Base-by-base conservation (phyloP, 2,797 vertebrate genomes). In the Falco berigora region DNA sequence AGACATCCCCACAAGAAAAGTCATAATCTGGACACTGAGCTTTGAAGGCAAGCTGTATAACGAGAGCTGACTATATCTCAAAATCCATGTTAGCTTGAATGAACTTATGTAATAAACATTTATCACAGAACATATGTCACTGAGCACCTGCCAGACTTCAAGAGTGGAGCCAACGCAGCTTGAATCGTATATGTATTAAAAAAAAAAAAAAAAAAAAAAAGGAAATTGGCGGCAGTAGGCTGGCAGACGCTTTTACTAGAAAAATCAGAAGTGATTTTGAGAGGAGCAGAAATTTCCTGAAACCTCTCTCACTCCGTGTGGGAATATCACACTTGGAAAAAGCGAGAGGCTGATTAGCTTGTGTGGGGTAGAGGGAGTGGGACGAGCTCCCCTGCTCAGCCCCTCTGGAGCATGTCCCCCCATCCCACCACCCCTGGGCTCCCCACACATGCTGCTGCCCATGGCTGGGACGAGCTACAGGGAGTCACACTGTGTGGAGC, bases 41-140 rank as follows among this genome's bases (percentile, higher is more conserved):
- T 96, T 97, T 95, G 81, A 96, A 97, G 95, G 96, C 89, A 89
- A 94, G 74, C 91, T 96, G 92, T 93, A 91, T 95, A 96, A 96
- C 95, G 85, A 96, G 94, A 87, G 83, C 94, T 91, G 95, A 88
- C 69, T 95, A 62, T 95, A 97, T 94, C 96, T 98, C 95, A 94
- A 94, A 97, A 96, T 94, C 92, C 90, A 93, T 86, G 96, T 94
- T 97, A 97, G 96, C 91, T 95, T 97, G 97, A 97, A 97, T 97
- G 97, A 98, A 97, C 95, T 97, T 96, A 95, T 91, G 93, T 94
- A 97, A 97, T 96, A 97, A 97, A 95, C 96, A 97, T 97, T 97
- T 97, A 97, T 96, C 97, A 96, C 91, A 96, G 97, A 97, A 97
- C 97, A 97, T 93, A 97, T 97, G 94, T 96, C 94, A 95, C 93